Evolutionary conservation across 2,797 vertebrate genomes (phyloP).

Genomic region (Acropternis orthonyx): DNA sequence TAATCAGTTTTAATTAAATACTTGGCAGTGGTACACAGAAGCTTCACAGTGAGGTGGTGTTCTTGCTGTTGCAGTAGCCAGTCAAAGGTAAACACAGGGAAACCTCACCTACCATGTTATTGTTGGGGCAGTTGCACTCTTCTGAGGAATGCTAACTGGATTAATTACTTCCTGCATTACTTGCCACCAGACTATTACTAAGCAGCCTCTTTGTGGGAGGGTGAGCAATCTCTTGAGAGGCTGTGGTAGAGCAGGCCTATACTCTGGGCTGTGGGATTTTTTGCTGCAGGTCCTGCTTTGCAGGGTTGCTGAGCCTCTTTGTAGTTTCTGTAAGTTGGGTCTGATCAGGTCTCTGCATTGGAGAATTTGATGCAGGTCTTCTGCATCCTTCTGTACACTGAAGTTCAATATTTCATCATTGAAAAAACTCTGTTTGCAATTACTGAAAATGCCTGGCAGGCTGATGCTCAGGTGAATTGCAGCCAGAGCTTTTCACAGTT

Average conservation of each 20-base stretch:
- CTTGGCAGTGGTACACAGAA: neutral
- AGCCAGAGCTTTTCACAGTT: neutral
- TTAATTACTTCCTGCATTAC: neutral
- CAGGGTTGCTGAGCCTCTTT: neutral
- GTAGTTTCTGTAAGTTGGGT: neutral
- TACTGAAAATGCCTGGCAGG: neutral
- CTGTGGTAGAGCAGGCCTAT: neutral
- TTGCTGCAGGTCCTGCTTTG: neutral
- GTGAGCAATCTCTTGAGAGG: neutral
- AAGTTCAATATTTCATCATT: neutral
- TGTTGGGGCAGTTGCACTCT: neutral
- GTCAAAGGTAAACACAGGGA: neutral
- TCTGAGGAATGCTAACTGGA: neutral
- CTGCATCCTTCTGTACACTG: neutral
- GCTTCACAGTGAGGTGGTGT: neutral
- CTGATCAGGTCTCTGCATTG: rapidly evolving
- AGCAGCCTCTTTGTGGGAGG: neutral
- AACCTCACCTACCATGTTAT: rapidly evolving
- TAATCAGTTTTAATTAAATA: neutral
- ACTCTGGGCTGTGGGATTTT: neutral
- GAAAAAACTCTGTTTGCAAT: neutral
- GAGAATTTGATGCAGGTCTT: neutral
- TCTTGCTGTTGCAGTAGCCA: neutral
- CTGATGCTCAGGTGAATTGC: neutral
- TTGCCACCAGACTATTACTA: neutral